These are phyloP conservation scores for Microctonus brassicae DNA, from an alignment of 2,888 invertebrate genomes.

Conservation along the genomic window DNA sequence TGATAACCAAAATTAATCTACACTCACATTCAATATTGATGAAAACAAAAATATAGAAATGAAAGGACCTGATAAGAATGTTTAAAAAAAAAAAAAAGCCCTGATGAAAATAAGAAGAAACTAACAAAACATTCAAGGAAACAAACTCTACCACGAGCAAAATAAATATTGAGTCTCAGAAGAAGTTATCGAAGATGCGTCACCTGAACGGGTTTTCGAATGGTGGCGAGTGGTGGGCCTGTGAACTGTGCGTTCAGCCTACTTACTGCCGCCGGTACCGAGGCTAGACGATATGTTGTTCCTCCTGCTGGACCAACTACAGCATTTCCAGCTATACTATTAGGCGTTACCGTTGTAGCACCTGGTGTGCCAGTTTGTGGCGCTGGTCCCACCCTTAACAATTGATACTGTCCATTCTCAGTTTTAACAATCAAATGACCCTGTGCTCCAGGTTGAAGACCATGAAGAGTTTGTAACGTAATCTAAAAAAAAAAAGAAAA, in stretches of 20 bases:
- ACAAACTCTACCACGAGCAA: slow-evolving; percentile 60
- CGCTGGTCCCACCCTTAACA: slow-evolving; percentile 89
- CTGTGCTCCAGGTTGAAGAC: slow-evolving; percentile 86
- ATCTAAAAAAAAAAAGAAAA: slow-evolving; percentile 70
- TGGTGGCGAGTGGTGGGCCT: slow-evolving; percentile 74
- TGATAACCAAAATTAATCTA: too few species aligned
- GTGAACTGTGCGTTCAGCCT: slow-evolving; percentile 75
- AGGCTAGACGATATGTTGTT: slow-evolving; percentile 86
- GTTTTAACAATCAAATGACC: slow-evolving; percentile 94
- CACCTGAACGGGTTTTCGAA: slow-evolving; percentile 73
- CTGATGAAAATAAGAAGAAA: too few species aligned
- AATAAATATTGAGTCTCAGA: slow-evolving; percentile 61
- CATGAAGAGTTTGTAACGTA: slow-evolving; percentile 89
- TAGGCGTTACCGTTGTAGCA: slow-evolving; percentile 68
- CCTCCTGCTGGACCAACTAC: slow-evolving; percentile 67
- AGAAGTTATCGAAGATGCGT: slow-evolving; percentile 64
- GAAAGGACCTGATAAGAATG: slow-evolving; percentile 19
- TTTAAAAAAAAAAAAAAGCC: slow-evolving; percentile 30
- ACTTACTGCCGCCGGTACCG: slow-evolving; percentile 89
- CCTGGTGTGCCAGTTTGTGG: slow-evolving; percentile 73
- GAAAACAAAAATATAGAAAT: slow-evolving; percentile 38
- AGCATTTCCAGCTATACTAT: slow-evolving; percentile 66
- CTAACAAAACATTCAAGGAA: slow-evolving; percentile 25
- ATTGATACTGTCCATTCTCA: slow-evolving; percentile 95
- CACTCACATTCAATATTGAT: too few species aligned